phyloP scores from a whole-genome alignment of 2,113 vertebrate genomes.

The Syngnathoides biaculeatus region DNA sequence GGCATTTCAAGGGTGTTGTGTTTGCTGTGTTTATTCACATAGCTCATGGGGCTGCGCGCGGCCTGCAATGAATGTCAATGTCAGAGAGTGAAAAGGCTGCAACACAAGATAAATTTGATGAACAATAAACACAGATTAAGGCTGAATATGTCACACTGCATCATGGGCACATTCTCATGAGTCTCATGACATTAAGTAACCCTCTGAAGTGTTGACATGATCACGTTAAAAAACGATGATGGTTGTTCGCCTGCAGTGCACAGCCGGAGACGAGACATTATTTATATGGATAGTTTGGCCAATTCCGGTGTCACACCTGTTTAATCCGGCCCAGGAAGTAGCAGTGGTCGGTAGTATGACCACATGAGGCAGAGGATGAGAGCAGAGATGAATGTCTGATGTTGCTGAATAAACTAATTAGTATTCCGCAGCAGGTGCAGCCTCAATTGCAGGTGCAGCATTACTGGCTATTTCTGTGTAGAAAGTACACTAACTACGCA shows the following conservation, averaged over 20 bases:
- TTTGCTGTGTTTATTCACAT: constrained; percentile 71
- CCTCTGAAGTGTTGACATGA: constrained; percentile 65
- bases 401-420: constrained; percentile 59
- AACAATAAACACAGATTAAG: constrained; percentile 73
- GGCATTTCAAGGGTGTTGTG: constrained; percentile 72
- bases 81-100: constrained; percentile 65
- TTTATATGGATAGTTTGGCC: constrained; percentile 48
- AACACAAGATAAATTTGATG: constrained; percentile 70
- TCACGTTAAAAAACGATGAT: constrained; percentile 57
- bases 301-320: constrained; percentile 53
- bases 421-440: constrained; percentile 61
- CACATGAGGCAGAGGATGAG: constrained; percentile 25
- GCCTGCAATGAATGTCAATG: constrained; percentile 71
- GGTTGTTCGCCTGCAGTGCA: constrained; percentile 40
- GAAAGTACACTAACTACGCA: constrained; percentile 49
- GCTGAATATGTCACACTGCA: constrained; percentile 67
- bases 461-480: constrained; percentile 36
- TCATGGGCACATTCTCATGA: constrained; percentile 48
- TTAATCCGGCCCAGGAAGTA: constrained; percentile 39
- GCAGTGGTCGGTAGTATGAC: constrained; percentile 13
- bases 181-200: constrained; percentile 70
- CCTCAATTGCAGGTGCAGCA: constrained; percentile 61
- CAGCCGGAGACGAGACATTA: constrained; percentile 25
- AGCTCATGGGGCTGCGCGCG: constrained; percentile 70
- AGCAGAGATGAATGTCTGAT: constrained; percentile 42